phyloP scores from a whole-genome alignment of 1,140 invertebrate species.

The Drosophila nebulosa region DNA sequence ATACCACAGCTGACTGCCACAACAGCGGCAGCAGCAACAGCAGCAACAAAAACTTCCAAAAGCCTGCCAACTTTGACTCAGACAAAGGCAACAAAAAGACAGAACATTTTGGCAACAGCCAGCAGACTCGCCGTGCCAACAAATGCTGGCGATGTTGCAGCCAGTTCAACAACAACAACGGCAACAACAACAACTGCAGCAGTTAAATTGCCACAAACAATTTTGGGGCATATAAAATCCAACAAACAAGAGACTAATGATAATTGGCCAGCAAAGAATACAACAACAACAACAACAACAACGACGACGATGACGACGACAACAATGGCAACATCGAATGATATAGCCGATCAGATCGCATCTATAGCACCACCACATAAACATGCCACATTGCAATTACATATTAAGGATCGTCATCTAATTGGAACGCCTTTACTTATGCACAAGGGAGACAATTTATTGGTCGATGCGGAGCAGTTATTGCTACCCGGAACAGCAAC shows the following conservation, averaged over 20 bases:
- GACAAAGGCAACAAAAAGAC: constrained; percentile 43
- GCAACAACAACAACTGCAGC: constrained; percentile 24
- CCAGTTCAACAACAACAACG: constrained; percentile 22
- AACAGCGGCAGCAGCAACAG: constrained; percentile 26
- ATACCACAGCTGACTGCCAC: constrained; percentile 44
- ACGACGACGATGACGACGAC: not conserved
- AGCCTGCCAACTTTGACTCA: constrained; percentile 56
- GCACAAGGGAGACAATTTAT: constrained; percentile 75
- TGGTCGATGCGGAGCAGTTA: constrained; percentile 66
- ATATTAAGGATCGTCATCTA: constrained; percentile 79
- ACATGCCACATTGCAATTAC: constrained; percentile 68
- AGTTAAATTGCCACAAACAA: constrained; percentile 63
- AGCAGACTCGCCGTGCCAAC: constrained; percentile 30
- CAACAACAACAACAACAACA: constrained; percentile 46
- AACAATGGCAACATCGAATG: not conserved
- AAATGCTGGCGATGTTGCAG: constrained; percentile 48
- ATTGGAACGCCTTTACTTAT: constrained; percentile 76
- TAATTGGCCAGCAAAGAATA: constrained; percentile 32
- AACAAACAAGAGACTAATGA: constrained; percentile 24
- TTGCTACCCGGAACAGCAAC: constrained; percentile 66
- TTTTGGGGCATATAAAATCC: constrained; percentile 48
- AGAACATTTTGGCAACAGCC: constrained; percentile 51
- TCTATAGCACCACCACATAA: constrained; percentile 46
- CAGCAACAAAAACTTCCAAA: constrained; percentile 21
- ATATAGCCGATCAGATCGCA: constrained; percentile 40